A percentile compares a stretch with the other conserved stretches of the same genome.
Evolutionary conservation across 2,113 vertebrate genomes (phyloP).

Genomic region (Rafetus swinhoei): DNA sequence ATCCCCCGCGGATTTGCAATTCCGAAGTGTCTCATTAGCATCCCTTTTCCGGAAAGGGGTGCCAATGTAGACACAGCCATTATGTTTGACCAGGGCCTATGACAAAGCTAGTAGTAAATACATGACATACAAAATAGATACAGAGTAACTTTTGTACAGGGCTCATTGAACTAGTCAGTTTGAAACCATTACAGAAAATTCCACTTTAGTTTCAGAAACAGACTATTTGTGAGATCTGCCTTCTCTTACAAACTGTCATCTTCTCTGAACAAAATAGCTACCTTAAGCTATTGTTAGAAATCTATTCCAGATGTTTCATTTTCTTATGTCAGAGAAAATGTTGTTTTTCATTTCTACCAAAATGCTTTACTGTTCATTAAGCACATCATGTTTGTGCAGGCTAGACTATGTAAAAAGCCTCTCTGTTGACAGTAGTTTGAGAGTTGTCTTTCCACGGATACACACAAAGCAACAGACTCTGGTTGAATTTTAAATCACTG

Average conservation of each 20-base stretch:
- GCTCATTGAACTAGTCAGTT: background rate
- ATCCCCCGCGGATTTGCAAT: too few species aligned
- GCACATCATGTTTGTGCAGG: background rate
- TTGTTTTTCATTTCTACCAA: background rate
- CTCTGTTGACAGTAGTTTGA: background rate
- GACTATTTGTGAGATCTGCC: fast-evolving
- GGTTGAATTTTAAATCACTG: background rate
- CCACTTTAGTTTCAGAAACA: background rate
- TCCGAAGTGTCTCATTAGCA: too few species aligned
- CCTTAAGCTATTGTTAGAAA: background rate
- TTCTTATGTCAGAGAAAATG: background rate
- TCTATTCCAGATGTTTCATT: background rate
- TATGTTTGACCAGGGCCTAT: background rate
- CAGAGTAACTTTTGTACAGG: background rate
- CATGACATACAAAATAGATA: background rate
- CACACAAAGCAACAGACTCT: background rate
- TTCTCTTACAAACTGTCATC: background rate
- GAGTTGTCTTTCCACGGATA: background rate
- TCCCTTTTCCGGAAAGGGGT: too few species aligned
- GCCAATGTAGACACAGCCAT: too few species aligned
- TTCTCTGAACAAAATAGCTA: background rate
- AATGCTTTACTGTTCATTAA: background rate
- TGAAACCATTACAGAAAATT: background rate
- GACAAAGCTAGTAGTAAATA: background rate
- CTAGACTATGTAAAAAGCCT: background rate